phyloP scores from a whole-genome alignment of 2,113 vertebrate genomes.

The Strigops habroptila region DNA sequence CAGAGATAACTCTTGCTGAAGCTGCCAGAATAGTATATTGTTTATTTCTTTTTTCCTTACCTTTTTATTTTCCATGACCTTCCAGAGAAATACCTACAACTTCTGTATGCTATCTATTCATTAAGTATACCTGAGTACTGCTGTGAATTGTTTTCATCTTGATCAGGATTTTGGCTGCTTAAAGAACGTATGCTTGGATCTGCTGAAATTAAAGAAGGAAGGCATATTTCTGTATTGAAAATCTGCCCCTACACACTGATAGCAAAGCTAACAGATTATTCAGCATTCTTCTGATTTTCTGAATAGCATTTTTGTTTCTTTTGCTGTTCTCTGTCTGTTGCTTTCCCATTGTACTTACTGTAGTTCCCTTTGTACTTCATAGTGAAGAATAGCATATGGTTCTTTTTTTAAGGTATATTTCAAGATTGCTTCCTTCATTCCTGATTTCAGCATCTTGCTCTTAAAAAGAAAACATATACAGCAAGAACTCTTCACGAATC shows the following conservation, averaged over 20 bases:
- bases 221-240: not conserved
- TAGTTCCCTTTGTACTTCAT: not conserved
- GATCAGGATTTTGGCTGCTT: not conserved
- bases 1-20: not conserved
- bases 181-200: not conserved
- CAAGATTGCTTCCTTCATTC: not conserved
- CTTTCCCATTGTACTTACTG: not conserved
- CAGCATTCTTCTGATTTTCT: not conserved
- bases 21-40: not conserved
- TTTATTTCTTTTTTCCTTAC: not conserved
- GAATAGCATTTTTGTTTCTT: not conserved
- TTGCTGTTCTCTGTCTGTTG: not conserved
- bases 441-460: not conserved
- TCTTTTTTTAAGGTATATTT: not conserved
- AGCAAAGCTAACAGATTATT: not conserved
- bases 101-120: not conserved
- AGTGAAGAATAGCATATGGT: not conserved
- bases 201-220: not conserved
- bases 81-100: not conserved
- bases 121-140: not conserved
- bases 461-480: not conserved
- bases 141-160: not conserved
- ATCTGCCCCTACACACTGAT: not conserved
- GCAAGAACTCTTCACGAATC: not conserved
- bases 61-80: not conserved